Evolutionary conservation across 2,797 vertebrate genomes (phyloP).

Genomic region (Fratercula arctica): DNA sequence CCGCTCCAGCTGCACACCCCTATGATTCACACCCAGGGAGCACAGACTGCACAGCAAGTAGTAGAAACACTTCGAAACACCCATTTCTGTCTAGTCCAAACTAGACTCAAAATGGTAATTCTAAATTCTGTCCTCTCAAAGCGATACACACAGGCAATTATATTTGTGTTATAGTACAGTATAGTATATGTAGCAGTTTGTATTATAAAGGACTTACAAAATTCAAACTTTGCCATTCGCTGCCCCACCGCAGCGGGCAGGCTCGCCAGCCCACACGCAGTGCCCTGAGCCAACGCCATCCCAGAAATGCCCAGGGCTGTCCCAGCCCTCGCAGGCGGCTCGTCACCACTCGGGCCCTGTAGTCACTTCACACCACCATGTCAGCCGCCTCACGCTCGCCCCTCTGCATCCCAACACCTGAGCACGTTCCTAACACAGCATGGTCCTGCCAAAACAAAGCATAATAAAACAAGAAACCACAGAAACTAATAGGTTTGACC

Average conservation of each 20-base stretch:
- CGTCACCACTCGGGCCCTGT: not conserved
- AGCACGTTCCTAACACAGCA: not conserved
- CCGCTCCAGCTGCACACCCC: not conserved
- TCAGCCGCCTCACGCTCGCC: not conserved
- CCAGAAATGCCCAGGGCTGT: not conserved
- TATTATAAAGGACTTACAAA: not conserved
- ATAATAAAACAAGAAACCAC: not conserved
- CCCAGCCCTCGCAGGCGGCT: not conserved
- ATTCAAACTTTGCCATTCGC: not conserved
- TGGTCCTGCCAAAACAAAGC: not conserved
- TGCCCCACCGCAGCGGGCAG: not conserved
- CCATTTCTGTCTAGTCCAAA: not conserved
- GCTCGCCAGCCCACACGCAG: too few relatives aligned
- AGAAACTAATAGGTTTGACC: not conserved
- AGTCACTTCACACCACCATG: not conserved
- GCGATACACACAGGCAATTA: not conserved
- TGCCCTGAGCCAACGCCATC: rapidly evolving
- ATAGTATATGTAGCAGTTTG: not conserved
- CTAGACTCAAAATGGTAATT: not conserved
- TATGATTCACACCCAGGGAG: not conserved
- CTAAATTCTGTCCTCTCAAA: not conserved
- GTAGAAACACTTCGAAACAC: not conserved
- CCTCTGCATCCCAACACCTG: not conserved
- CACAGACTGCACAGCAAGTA: not conserved
- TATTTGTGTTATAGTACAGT: too few relatives aligned